Percentiles rank a stretch among this genome's conserved stretches.
Evolutionary conservation across 2,797 vertebrate species (phyloP).

Genomic region (Rhabdophis nuchalis): DNA sequence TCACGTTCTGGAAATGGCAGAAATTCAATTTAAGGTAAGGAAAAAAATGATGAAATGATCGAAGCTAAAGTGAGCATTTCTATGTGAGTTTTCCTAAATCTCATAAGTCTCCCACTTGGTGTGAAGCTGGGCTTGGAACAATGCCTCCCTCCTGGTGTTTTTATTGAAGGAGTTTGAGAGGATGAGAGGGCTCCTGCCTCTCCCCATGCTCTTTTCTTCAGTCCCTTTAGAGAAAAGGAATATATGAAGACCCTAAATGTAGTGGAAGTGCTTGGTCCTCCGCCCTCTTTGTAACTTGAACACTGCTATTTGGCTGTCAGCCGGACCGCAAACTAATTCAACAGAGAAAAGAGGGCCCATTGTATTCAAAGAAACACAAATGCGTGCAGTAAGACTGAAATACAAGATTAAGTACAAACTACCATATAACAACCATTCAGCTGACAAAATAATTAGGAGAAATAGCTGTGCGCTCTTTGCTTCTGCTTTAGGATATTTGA

Average conservation of each 20-base stretch:
- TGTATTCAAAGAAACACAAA: slow-evolving; percentile 24
- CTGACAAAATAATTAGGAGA: slow-evolving; percentile 41
- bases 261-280: slow-evolving; percentile 18
- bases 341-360: slow-evolving; percentile 3
- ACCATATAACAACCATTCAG: slow-evolving; percentile 18
- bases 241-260: slow-evolving; percentile 2
- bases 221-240: slow-evolving; percentile 12
- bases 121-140: slow-evolving; percentile 13
- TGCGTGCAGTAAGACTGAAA: background rate
- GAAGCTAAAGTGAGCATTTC: background rate
- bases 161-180: background rate
- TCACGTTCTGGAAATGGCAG: background rate
- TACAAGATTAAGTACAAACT: slow-evolving; percentile 14
- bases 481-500: slow-evolving; percentile 31
- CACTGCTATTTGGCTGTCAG: slow-evolving; percentile 34
- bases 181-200: background rate
- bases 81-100: background rate
- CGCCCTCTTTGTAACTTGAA: slow-evolving; percentile 16
- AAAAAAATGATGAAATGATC: background rate
- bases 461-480: slow-evolving; percentile 41
- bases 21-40: background rate
- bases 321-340: slow-evolving; percentile 31
- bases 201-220: background rate
- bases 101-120: background rate
- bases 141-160: slow-evolving; percentile 8